A percentile compares a stretch with the other conserved stretches of the same genome.
These are phyloP conservation scores for Taurulus bubalis DNA, from an alignment of 2,113 vertebrate genomes.

Conservation along the genomic window DNA sequence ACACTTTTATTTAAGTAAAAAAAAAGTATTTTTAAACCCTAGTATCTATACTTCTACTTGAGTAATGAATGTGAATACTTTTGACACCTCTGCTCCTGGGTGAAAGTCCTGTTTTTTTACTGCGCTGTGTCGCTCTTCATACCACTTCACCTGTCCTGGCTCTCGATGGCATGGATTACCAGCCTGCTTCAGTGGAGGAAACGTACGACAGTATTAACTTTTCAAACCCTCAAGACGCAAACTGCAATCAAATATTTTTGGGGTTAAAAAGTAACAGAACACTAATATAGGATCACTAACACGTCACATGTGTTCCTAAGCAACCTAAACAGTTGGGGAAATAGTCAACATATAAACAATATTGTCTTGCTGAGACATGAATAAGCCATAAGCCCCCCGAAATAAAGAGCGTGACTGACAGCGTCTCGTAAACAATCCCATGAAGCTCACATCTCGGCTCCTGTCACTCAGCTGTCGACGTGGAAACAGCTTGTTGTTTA, in stretches of 20 bases:
- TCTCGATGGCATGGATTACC: no score
- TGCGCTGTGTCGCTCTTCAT: no score
- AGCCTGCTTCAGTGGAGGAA: not conserved
- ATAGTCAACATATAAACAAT: not conserved
- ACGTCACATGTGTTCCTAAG: not conserved
- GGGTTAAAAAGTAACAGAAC: not conserved
- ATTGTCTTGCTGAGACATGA: not conserved
- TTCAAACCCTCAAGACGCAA: not conserved
- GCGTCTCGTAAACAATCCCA: not conserved
- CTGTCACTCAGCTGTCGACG: not conserved
- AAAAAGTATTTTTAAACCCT: no score
- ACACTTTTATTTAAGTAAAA: no score
- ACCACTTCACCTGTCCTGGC: no score
- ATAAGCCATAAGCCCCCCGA: not conserved
- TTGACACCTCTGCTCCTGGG: no score
- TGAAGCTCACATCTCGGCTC: not conserved
- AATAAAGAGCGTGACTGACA: not conserved
- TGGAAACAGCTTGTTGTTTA: constrained; percentile 5
- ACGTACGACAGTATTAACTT: no score
- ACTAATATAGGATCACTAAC: no score
- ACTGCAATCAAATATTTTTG: not conserved
- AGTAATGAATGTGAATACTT: no score
- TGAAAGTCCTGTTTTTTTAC: no score
- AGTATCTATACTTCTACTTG: no score
- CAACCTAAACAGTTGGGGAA: not conserved